Percentiles rank a stretch among this genome's conserved stretches.
These are phyloP conservation scores for Microctenopoma lineatum DNA, from an alignment of 2,797 vertebrate genomes.

Conservation along the genomic window DNA sequence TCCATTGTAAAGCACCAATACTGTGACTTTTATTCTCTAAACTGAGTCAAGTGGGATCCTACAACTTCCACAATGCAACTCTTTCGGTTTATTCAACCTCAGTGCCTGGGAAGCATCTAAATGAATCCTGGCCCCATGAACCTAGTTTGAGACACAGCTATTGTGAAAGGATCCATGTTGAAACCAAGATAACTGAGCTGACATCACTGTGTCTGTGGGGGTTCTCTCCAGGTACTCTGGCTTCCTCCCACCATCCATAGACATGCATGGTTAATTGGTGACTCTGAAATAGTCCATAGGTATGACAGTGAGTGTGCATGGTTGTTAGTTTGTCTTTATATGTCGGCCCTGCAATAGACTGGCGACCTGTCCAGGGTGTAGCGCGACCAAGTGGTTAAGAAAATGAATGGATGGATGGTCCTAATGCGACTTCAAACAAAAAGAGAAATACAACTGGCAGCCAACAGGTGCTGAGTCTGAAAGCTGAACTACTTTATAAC, in stretches of 20 bases:
- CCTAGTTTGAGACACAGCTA: too few species aligned
- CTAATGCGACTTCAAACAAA: background rate
- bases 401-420: background rate
- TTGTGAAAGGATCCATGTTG: too few species aligned
- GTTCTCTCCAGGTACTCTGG: too few species aligned
- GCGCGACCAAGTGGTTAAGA: too few species aligned
- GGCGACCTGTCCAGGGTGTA: too few species aligned
- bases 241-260: too few species aligned
- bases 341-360: too few species aligned
- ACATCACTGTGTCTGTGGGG: background rate
- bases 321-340: too few species aligned
- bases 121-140: background rate
- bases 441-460: background rate
- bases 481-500: conserved; percentile 19
- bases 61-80: background rate
- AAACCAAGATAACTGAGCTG: background rate
- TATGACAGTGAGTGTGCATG: too few species aligned
- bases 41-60: too few species aligned
- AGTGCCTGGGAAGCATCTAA: background rate
- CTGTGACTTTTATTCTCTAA: background rate
- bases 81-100: background rate
- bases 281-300: too few species aligned
- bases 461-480: background rate
- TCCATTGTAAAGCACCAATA: background rate
- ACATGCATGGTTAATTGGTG: too few species aligned